Percentiles rank a stretch among this genome's conserved stretches.
These are phyloP conservation scores for Pristionchus maxplancki DNA, from an alignment of 2,888 invertebrate genomes.

Conservation along the genomic window DNA sequence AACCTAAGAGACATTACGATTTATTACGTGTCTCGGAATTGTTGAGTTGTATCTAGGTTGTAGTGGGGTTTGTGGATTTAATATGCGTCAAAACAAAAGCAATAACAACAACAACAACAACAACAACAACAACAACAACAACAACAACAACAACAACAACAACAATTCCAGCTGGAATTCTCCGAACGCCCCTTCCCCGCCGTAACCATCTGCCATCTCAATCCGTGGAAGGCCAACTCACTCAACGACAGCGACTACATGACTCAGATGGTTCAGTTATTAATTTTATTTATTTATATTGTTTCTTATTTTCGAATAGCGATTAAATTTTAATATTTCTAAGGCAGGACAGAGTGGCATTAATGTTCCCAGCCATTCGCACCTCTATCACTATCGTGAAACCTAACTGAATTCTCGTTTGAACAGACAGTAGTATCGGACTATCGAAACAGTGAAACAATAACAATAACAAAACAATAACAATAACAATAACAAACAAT, in stretches of 20 bases:
- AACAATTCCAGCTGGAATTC: slow-evolving; percentile 71
- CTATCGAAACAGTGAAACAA: neutral
- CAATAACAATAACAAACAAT: neutral
- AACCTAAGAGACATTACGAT: too few relatives aligned
- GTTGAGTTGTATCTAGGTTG: too few relatives aligned
- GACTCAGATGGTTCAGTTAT: neutral
- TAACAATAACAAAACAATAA: too few relatives aligned
- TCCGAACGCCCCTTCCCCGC: slow-evolving; percentile 72
- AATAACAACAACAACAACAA: neutral
- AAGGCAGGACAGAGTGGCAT: too few relatives aligned
- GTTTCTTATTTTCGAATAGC: neutral
- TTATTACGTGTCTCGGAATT: too few relatives aligned
- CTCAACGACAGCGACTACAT: slow-evolving; percentile 48
- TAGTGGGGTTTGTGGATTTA: too few relatives aligned
- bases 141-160: too few relatives aligned
- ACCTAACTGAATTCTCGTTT: neutral
- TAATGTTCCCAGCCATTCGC: too few relatives aligned
- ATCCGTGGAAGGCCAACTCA: slow-evolving; percentile 69
- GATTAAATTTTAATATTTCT: too few relatives aligned
- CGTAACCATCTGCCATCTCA: slow-evolving; percentile 76
- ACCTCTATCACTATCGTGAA: too few relatives aligned
- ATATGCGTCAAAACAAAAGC: neutral
- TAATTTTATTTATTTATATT: neutral
- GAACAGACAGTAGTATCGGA: neutral
- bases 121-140: neutral